Evolutionary conservation across 1,140 invertebrate species (phyloP).

Genomic region (Spodoptera frugiperda): DNA sequence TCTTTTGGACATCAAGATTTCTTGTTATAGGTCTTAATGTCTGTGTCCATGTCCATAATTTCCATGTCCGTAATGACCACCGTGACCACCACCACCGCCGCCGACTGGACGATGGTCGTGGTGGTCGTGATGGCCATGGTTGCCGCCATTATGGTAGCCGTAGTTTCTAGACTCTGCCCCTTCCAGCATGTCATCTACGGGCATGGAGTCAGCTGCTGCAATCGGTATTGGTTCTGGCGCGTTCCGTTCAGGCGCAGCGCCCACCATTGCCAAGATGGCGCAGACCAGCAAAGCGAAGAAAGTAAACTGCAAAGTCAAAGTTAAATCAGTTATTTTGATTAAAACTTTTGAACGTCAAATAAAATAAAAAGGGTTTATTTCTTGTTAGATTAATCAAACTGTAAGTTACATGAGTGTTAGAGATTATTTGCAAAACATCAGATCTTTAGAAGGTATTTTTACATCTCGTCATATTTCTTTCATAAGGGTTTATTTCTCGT

Average conservation of each 20-base stretch:
- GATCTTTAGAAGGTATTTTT: too few species aligned
- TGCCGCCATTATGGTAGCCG: not conserved
- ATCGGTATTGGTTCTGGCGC: not conserved
- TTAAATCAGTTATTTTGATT: too few species aligned
- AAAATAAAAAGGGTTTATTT: too few species aligned
- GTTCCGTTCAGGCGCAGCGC: not conserved
- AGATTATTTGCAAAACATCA: too few species aligned
- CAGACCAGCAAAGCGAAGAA: not conserved
- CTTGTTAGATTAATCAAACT: too few species aligned
- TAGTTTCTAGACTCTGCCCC: not conserved
- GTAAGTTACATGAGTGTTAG: too few species aligned
- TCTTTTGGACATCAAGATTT: too few species aligned
- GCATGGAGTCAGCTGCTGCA: not conserved
- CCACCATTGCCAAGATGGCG: constrained; percentile 20
- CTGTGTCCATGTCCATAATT: constrained; percentile 19
- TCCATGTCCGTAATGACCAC: not conserved
- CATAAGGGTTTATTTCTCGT: too few species aligned
- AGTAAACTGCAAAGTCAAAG: constrained; percentile 18
- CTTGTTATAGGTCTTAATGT: not conserved
- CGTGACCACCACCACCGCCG: too few species aligned
- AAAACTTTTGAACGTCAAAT: too few species aligned
- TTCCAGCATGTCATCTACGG: not conserved
- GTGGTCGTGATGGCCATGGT: not conserved
- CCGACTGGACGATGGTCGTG: not conserved
- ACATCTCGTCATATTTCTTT: too few species aligned